Evolutionary conservation across 2,113 vertebrate genomes (phyloP), one percentile per base, ranked within the genome.

Genomic region (Marmota flaviventris): DNA sequence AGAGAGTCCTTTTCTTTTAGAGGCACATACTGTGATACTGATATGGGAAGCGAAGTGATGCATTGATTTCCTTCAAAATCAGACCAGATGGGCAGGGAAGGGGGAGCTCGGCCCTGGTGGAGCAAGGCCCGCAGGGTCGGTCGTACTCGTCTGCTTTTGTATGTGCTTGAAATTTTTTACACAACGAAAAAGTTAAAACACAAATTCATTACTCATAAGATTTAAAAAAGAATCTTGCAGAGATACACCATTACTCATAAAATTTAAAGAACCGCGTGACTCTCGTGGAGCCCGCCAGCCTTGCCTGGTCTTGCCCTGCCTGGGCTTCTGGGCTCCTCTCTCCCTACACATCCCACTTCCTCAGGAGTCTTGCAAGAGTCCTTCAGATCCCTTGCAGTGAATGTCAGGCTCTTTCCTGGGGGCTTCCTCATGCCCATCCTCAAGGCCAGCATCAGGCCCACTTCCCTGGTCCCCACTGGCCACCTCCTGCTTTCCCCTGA

Each of bases 241-340:
- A 96, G 81, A 77, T 76, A 65, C 45, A 48, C 6, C 42, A 37
- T 87, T 69, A 37, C 82, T 97, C 92, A 91, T 61, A 84, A 96
- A 48, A 83, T 73, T 27, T 58, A 65, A 45, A 65, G 81, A 83
- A 39, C 48, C 5, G 4, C 1, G 16, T 18, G 72, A n/a, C 16
- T 45, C 18, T 85, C 12, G 0, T 5, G 42, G 6, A 34, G 56
- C 51, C 42, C 45, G 51, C 22, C 13, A 29, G 17, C 6, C 48
- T 6, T 29, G 58, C 83, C 81, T 24, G 79, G 32, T 56, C 69
- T 58, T 34, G n/a, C 34, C 85, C 67, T 22, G 29, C 20, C 8
- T 0, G 1, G 0, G 4, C 11, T 16, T 51, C 25, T 4, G 20
- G 67, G 39, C 73, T 58, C 39, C 1, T 37, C 83, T 88, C 48